These are phyloP conservation scores for Dinomys branickii DNA, from an alignment of 2,113 vertebrate genomes.

Conservation along the genomic window DNA sequence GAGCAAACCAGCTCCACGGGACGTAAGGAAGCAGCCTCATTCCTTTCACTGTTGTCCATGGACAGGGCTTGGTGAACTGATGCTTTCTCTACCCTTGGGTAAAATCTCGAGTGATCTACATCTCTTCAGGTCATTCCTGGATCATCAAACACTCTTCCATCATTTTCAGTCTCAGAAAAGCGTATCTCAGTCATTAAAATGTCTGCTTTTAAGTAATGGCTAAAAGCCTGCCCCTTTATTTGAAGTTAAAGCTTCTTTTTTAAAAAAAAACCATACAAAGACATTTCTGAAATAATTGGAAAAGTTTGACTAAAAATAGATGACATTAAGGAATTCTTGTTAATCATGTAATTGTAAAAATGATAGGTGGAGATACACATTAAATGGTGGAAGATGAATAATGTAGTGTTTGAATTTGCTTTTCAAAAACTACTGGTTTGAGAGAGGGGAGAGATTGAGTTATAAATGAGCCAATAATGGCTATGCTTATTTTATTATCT, in stretches of 20 bases:
- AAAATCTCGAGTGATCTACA: not conserved
- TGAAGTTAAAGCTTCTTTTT: not conserved
- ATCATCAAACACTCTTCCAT: not conserved
- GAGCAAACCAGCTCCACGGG: fast-evolving
- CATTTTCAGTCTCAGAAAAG: not conserved
- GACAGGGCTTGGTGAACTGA: not conserved
- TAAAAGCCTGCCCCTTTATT: not conserved
- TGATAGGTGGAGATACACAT: not conserved
- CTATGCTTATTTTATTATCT: not conserved
- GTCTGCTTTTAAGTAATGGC: not conserved
- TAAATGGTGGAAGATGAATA: not conserved
- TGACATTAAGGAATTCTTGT: not conserved
- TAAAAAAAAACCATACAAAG: not conserved
- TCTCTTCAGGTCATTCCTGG: not conserved
- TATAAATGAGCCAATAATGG: not conserved
- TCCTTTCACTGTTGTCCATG: not conserved
- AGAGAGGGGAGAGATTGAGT: too few species aligned
- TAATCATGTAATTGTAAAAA: not conserved
- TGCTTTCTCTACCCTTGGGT: not conserved
- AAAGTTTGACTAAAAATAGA: not conserved
- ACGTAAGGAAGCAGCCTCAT: not conserved
- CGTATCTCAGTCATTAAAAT: not conserved
- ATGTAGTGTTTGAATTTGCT: not conserved
- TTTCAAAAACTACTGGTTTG: not conserved
- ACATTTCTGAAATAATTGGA: not conserved